Evolutionary conservation across 2,888 invertebrate species (phyloP).

Genomic region (Agelastica alni): DNA sequence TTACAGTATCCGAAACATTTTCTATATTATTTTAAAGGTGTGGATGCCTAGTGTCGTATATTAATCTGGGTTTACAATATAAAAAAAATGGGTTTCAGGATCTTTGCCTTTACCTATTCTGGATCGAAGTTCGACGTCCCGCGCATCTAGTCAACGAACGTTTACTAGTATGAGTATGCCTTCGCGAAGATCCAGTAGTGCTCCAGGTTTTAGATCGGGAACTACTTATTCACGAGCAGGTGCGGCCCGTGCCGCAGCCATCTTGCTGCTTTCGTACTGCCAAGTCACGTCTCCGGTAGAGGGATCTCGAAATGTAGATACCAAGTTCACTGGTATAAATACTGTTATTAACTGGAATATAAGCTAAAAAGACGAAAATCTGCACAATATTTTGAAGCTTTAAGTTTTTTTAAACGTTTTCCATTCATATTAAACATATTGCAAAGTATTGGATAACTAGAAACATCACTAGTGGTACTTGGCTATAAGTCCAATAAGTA

Average conservation of each 20-base stretch:
- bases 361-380: not conserved
- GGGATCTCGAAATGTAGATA: constrained; percentile 17
- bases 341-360: not conserved
- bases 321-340: constrained; percentile 20
- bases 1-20: too few relatives aligned
- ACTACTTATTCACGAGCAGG: constrained; percentile 74
- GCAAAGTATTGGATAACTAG: too few relatives aligned
- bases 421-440: too few relatives aligned
- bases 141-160: constrained; percentile 59
- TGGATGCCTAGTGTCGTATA: too few relatives aligned
- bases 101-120: constrained; percentile 62
- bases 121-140: constrained; percentile 55
- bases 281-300: constrained; percentile 44
- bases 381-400: constrained; percentile 2
- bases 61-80: too few relatives aligned
- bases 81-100: constrained; percentile 45
- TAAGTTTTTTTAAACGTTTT: too few relatives aligned
- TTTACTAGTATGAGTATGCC: constrained; percentile 59
- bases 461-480: too few relatives aligned
- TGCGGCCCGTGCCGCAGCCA: constrained; percentile 92
- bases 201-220: constrained; percentile 52
- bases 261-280: constrained; percentile 88
- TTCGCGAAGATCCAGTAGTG: constrained; percentile 62
- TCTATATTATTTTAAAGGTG: too few relatives aligned
- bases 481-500: too few relatives aligned